Base-by-base conservation (phyloP, 2,888 invertebrate genomes). In the Xanthia togata region DNA sequence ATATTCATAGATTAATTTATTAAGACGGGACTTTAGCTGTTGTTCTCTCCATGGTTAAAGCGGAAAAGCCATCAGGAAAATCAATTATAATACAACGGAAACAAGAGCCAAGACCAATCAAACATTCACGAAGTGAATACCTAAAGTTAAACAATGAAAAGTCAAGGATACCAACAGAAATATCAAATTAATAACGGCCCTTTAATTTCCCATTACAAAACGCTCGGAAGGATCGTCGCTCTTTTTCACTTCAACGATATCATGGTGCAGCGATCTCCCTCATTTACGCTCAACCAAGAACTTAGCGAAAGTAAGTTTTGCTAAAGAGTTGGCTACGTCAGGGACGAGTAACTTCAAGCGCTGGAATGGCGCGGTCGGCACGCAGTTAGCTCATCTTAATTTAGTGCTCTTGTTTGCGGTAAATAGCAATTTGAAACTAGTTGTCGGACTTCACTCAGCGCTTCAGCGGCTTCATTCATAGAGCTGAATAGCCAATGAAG, bases 371-470 rank as follows among this genome's bases (percentile, higher is more conserved):
- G 84, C 84, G 86, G 83, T 87, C 73, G 87, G 90, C 87, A 92
- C 90, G 91, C 92, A 92, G 92, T 92, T 91, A 91, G 91, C 93
- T 92, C 93, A 93, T 94, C 93, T 94, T 94, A 94, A 95, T 95
- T 95, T 94, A 93, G 92, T 91, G 91, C 91, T 93, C 95, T 94
- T 95, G 95, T 95, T 94, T 94, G 93, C 87, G 93, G 94, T 94
- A 95, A 95, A 94, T 94, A 95, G 93, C 93, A 93, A 95, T 95
- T 96, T 94, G 91, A 91, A 93, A 92, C 93, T 93, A 93, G 93
- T 93, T 93, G 92, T 93, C 90, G 89, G 89, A 91, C 91, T 94
- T 93, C 88, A 87, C 87, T 88, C 89, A 88, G 87, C 86, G 84
- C 83, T 90, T 77, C 81, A 80, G 80, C 80, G 81, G 73, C 77